phyloP scores from a whole-genome alignment of 2,113 vertebrate species.

The Campylomormyrus numenius region DNA sequence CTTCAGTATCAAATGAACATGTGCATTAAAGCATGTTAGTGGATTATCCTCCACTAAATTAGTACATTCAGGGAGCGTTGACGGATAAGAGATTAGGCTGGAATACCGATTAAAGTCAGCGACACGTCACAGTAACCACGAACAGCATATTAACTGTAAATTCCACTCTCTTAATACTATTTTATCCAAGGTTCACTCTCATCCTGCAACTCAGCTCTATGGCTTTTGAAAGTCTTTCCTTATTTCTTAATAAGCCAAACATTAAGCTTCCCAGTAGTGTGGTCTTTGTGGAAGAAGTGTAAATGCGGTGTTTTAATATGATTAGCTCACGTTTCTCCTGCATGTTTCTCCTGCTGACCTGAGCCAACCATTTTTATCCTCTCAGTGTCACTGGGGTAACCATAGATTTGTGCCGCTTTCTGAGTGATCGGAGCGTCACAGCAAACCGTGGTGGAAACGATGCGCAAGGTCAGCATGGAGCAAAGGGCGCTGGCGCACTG shows the following conservation, averaged over 20 bases:
- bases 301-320: neutral
- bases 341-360: neutral
- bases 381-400: neutral
- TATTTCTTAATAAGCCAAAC: neutral
- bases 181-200: neutral
- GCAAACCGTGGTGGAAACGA: neutral
- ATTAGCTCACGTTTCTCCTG: neutral
- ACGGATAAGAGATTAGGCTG: neutral
- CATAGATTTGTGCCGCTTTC: neutral
- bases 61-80: neutral
- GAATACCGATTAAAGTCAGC: neutral
- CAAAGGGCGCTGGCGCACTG: neutral
- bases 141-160: neutral
- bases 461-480: neutral
- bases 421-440: neutral
- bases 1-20: neutral
- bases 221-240: neutral
- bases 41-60: neutral
- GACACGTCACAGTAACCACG: neutral
- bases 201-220: neutral
- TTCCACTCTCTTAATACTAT: neutral
- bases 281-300: neutral
- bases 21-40: neutral
- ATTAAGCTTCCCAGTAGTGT: neutral
- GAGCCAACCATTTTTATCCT: neutral